Conservation (phyloP, 2,888 invertebrate genomes). For the Clistopyga incitator region DNA sequence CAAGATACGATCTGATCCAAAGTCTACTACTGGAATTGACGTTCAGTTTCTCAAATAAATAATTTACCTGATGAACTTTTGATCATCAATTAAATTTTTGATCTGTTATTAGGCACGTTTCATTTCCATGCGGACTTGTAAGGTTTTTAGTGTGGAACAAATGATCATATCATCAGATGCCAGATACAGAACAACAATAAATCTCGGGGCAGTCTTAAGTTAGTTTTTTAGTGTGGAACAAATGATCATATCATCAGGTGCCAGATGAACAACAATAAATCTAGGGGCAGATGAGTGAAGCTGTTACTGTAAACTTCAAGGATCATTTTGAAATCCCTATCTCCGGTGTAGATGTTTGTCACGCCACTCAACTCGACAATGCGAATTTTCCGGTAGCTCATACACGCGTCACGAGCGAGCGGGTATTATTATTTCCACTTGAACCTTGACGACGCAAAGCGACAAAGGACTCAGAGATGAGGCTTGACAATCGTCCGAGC, state of each 20-base stretch:
- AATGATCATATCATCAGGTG: background rate
- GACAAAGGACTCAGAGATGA: constrained; percentile 62
- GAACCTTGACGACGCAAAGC: constrained; percentile 70
- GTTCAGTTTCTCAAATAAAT: too few species aligned
- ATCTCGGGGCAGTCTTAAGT: too few species aligned
- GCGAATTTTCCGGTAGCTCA: constrained; percentile 30
- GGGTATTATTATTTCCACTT: constrained; percentile 71
- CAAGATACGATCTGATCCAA: too few species aligned
- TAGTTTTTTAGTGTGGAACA: background rate
- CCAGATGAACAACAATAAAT: background rate
- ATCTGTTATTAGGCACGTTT: too few species aligned
- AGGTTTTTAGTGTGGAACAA: too few species aligned
- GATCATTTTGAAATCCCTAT: constrained; percentile 26
- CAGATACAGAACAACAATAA: too few species aligned
- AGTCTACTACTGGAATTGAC: too few species aligned
- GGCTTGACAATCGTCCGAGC: constrained; percentile 46
- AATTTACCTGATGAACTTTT: too few species aligned
- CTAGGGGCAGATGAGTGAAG: background rate
- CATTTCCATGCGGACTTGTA: too few species aligned
- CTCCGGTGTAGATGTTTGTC: constrained; percentile 22
- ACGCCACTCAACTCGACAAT: constrained; percentile 68
- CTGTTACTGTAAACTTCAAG: constrained; percentile 2
- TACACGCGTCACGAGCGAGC: constrained; percentile 34
- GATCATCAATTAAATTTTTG: too few species aligned
- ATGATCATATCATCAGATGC: too few species aligned